Evolutionary conservation across 2,797 vertebrate species (phyloP), one percentile per base, ranked within the genome.

Genomic region (Rhodeus uyekii): DNA sequence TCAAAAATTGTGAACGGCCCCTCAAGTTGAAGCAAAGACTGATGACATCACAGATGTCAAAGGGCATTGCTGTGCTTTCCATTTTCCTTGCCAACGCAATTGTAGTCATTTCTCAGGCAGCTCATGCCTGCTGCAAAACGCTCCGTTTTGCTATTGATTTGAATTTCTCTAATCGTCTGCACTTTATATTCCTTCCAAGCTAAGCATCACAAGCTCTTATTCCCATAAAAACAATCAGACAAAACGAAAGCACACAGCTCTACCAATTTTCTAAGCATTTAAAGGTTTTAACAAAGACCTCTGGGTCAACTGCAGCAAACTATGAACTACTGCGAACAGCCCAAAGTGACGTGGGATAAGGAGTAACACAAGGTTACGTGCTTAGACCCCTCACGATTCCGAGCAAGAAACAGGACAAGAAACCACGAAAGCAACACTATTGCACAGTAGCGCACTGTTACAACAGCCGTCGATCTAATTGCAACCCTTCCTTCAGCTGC

Each of bases 401-500:
- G 72, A 86, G n/a, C 44, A 81, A 82, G 60, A 83, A 50, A 83
- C 46, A 38, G 65, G 53, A 85, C 76, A 78, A 76, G 29, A 61
- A 81, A 81, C 46, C 78, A 85, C 68, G 39, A 69, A 80, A 83
- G 83, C 78, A 74, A 84, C 63, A 84, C 85, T 80, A 87, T 80
- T 87, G 84, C 80, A 88, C 83, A 76, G 85, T 60, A 84, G 83
- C 86, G 76, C 74, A 85, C 85, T 84, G 84, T 86, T 84, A 27
- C 77, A 86, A 86, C 74, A 85, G 76, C 50, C 32, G 50, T 78
- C 79, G 8, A 69, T 76, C 72, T 83, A 76, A 77, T 63, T 72
- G 63, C 74, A 76, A 61, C 63, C 72, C 77, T 76, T 73, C 76
- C 65, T 84, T 83, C 84, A 89, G 82, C 86, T 85, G 81, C 81